Evolutionary conservation across 1,140 invertebrate genomes (phyloP).

Genomic region (Yoshiicerus persimilis): DNA sequence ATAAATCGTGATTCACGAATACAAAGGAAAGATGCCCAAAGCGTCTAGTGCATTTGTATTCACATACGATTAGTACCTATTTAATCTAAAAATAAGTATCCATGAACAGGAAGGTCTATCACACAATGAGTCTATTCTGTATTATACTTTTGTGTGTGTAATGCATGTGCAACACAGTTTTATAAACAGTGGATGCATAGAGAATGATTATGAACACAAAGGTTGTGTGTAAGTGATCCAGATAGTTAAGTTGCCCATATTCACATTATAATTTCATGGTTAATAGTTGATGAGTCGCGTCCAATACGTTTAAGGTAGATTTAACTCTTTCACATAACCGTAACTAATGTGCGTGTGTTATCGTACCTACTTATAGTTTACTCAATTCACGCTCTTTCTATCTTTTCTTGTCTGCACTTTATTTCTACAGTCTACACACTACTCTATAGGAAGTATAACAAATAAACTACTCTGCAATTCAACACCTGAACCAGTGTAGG

Average conservation of each 20-base stretch:
- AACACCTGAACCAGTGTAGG: background rate
- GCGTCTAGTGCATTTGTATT: background rate
- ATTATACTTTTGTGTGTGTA: too few species aligned
- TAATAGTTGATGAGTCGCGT: conserved; percentile 4
- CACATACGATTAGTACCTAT: background rate
- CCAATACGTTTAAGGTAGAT: background rate
- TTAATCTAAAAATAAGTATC: background rate
- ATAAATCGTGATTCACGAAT: conserved; percentile 4
- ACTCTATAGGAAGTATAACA: too few species aligned
- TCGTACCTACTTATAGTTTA: background rate
- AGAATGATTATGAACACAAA: background rate
- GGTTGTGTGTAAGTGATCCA: background rate
- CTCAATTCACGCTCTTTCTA: background rate
- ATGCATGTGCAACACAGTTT: background rate
- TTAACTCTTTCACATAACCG: background rate
- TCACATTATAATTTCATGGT: background rate
- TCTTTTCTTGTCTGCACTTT: too few species aligned
- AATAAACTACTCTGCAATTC: background rate
- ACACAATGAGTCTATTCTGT: too few species aligned
- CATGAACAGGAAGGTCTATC: background rate
- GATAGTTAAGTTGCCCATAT: background rate
- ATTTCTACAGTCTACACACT: too few species aligned
- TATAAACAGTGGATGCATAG: background rate
- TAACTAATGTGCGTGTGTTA: conserved; percentile 14
- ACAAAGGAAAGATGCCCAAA: background rate